Evolutionary conservation across 2,888 invertebrate species (phyloP), one percentile per base, ranked within the genome.

Genomic region (Digitonthophagus gazella): DNA sequence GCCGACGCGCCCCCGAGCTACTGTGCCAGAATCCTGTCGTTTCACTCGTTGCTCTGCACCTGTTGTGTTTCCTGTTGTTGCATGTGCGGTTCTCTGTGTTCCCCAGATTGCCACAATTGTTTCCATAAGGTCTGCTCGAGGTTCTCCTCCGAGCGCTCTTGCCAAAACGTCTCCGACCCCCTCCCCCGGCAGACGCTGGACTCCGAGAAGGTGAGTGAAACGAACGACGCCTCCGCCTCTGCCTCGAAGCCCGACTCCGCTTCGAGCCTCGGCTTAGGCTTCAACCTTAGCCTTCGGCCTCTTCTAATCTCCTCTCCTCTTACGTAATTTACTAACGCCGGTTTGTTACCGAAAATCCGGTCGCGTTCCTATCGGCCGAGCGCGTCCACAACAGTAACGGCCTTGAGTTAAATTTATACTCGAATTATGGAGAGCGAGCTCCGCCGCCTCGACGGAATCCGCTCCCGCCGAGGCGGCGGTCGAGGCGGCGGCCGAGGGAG

Each of bases 71-170:
- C 83, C 71, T 88, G 87, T 83, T 88, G 88, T 82, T 88, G 88
- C 83, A 86, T 86, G 84, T 88, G 88, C 81, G 86, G 85, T 80
- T 84, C 85, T 81, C 81, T 86, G 78, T 87, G 86, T 82, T 85
- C 87, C 76, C 79, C 85, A 87, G 89, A 89, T 82, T 89, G 89
- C 82, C 86, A 87, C 81, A 85, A 86, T 78, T 88, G 88, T 82
- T 88, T 87, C 84, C 88, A 88, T 83, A 83, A 84, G 78, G 84
- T 86, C 76, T 89, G 89, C 83, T 80, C 83, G 71, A 80, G 83
- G 44, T 83, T 82, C 75, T 79, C 82, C 72, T 75, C 79, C 74
- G 80, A 80, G 69, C 80, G 82, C 76, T 75, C 76, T 71, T 84
- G 84, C 79, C 83, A 82, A 79, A 83, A 82, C 78, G 82, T 75